A percentile compares a stretch with the other conserved stretches of the same genome.
Conservation (phyloP, 2,113 vertebrate species). For the Euleptes europaea region DNA sequence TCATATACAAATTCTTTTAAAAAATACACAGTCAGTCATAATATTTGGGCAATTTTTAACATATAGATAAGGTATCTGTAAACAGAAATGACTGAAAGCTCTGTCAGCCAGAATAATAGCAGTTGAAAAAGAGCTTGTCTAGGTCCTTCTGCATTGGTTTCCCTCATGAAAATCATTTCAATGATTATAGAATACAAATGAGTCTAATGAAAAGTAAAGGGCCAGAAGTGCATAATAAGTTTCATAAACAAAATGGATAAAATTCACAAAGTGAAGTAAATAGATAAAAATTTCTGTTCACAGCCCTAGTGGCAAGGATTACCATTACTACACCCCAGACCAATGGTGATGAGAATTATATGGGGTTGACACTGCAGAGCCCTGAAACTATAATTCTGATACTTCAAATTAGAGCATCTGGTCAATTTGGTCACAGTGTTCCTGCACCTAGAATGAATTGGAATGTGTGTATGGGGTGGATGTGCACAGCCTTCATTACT, state of each 20-base stretch:
- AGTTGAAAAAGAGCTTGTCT: too few species aligned
- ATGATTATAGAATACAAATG: not conserved
- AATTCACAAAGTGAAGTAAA: too few species aligned
- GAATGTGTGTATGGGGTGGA: too few species aligned
- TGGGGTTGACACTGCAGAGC: not conserved
- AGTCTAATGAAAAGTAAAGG: not conserved
- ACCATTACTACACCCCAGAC: not conserved
- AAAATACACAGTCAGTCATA: not conserved
- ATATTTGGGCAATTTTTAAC: not conserved
- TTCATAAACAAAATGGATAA: too few species aligned
- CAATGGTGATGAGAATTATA: not conserved
- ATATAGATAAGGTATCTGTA: too few species aligned
- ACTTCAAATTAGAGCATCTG: not conserved
- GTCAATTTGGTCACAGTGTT: not conserved
- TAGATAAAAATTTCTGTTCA: too few species aligned
- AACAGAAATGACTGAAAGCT: too few species aligned
- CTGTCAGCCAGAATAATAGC: too few species aligned
- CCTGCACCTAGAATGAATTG: not conserved
- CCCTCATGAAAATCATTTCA: too few species aligned
- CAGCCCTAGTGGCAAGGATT: too few species aligned
- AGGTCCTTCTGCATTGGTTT: too few species aligned
- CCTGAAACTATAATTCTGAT: not conserved
- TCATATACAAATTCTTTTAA: not conserved
- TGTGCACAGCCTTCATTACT: not conserved
- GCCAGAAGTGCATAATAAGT: too few species aligned